These are phyloP conservation scores for Toxostoma redivivum DNA, from an alignment of 2,113 vertebrate species.

Conservation along the genomic window DNA sequence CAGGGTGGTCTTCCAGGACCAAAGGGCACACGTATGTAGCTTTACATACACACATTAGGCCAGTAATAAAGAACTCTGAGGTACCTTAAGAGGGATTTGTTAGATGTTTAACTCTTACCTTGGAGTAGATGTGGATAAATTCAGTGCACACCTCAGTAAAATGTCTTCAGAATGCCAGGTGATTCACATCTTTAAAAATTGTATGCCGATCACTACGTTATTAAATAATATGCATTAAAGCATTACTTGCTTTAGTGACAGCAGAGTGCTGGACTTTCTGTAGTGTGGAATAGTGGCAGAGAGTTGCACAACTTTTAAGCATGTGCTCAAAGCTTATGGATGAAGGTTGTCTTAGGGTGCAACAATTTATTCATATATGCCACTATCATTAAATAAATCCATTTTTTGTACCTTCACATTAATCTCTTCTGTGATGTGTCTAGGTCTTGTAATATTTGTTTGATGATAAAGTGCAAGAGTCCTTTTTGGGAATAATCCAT, in stretches of 20 bases:
- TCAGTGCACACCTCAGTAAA: background rate
- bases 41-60: accelerated
- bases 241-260: background rate
- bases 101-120: background rate
- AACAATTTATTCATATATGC: background rate
- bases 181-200: background rate
- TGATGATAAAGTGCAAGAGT: background rate
- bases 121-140: background rate
- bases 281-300: background rate
- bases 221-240: background rate
- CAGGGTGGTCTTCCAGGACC: background rate
- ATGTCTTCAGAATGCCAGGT: background rate
- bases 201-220: background rate
- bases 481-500: background rate
- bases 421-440: background rate
- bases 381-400: background rate
- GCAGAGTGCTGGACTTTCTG: background rate
- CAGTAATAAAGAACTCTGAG: background rate
- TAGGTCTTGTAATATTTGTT: background rate
- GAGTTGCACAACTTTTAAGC: background rate
- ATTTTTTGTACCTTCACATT: background rate
- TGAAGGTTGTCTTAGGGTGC: background rate
- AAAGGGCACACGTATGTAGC: accelerated
- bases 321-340: background rate
- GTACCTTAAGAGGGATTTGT: background rate